Evolutionary conservation across 2,888 invertebrate species (phyloP).

Genomic region (Alviniconcha strummeri): DNA sequence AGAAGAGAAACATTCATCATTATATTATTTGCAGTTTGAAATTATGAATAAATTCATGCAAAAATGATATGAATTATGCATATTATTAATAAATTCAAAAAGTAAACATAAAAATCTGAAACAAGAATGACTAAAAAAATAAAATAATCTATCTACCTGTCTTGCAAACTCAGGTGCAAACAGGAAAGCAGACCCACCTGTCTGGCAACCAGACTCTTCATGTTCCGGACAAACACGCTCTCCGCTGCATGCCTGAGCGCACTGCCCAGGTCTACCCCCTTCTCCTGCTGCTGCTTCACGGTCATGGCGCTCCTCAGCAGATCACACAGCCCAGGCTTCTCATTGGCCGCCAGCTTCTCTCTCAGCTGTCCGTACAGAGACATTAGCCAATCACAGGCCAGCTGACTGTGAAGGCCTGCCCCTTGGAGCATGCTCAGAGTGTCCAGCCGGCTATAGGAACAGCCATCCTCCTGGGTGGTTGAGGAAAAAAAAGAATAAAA

Average conservation of each 20-base stretch:
- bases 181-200: slow-evolving; percentile 41
- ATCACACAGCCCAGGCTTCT: slow-evolving; percentile 80
- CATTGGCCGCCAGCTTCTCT: slow-evolving; percentile 62
- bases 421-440: slow-evolving; percentile 54
- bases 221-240: slow-evolving; percentile 50
- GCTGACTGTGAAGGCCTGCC: slow-evolving; percentile 52
- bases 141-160: no score
- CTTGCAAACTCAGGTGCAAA: no score
- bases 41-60: no score
- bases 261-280: slow-evolving; percentile 78
- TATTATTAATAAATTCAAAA: no score
- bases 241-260: slow-evolving; percentile 74
- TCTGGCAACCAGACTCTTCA: slow-evolving; percentile 42
- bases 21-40: no score
- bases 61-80: no score
- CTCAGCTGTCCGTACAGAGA: slow-evolving; percentile 51
- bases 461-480: slow-evolving; percentile 62
- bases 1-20: no score
- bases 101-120: no score
- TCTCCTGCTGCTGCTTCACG: slow-evolving; percentile 78
- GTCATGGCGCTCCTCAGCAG: slow-evolving; percentile 81
- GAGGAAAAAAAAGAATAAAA: no score
- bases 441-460: slow-evolving; percentile 57
- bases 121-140: no score
- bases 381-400: slow-evolving; percentile 58